phyloP scores from a whole-genome alignment of 2,888 invertebrate species.

The Axea sp. region DNA sequence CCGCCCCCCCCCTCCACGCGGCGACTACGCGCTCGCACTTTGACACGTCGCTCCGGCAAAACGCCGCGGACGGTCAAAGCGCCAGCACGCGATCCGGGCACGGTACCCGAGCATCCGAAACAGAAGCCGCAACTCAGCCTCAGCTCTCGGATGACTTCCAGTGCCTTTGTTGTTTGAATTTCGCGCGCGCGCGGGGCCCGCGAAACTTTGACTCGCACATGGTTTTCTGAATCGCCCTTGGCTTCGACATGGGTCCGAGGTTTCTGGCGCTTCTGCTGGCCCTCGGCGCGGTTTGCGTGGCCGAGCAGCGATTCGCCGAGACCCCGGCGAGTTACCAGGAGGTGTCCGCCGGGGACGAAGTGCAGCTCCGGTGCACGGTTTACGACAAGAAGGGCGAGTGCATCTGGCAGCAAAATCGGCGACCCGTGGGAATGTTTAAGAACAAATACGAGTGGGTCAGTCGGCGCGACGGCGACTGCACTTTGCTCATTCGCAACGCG shows the following conservation, averaged over 20 bases:
- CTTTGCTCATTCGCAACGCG: constrained; percentile 89
- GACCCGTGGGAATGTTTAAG: constrained; percentile 92
- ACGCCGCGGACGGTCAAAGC: constrained; percentile 49
- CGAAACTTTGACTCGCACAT: no score
- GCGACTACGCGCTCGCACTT: constrained; percentile 30
- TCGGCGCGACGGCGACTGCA: constrained; percentile 87
- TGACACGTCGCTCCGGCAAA: constrained; percentile 38
- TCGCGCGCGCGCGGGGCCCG: constrained; percentile 14
- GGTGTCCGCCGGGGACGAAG: constrained; percentile 92
- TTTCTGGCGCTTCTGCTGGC: background rate
- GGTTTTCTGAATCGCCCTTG: no score
- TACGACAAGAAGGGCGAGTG: constrained; percentile 92
- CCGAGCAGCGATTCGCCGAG: constrained; percentile 90
- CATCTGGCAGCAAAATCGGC: constrained; percentile 95
- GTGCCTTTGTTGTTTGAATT: constrained; percentile 6
- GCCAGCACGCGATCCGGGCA: constrained; percentile 2
- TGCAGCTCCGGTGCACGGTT: constrained; percentile 89
- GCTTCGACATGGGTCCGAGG: no score
- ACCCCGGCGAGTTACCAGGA: constrained; percentile 90
- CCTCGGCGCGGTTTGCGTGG: constrained; percentile 61
- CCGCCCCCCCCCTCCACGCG: constrained; percentile 7
- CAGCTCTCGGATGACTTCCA: no score
- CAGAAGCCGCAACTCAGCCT: no score
- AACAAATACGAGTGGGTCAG: constrained; percentile 94
- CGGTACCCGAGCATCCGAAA: background rate